Percentiles rank a stretch among this genome's conserved stretches.
Conservation (phyloP, 2,888 invertebrate genomes). For the Brachypalpus laphriformis region DNA sequence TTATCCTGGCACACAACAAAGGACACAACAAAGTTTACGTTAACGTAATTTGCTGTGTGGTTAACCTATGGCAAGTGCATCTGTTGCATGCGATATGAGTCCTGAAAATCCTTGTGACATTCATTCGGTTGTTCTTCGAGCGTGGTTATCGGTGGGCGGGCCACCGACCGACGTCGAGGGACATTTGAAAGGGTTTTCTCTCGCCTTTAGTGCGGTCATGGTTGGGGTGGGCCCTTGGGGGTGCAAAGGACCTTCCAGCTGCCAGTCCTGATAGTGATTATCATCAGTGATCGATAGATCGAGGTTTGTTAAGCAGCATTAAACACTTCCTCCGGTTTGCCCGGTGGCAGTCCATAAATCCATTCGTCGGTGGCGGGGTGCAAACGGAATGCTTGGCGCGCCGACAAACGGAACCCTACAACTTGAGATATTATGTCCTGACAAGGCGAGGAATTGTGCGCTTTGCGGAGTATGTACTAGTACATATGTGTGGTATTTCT, state of each 20-base stretch:
- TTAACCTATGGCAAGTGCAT: slow-evolving; percentile 74
- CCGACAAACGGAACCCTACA: slow-evolving; percentile 67
- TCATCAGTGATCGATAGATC: slow-evolving; percentile 71
- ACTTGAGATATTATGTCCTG: slow-evolving; percentile 73
- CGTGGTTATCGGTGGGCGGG: slow-evolving; percentile 7
- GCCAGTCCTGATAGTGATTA: slow-evolving; percentile 54
- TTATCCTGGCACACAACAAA: slow-evolving; percentile 66
- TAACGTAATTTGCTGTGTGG: slow-evolving; percentile 74
- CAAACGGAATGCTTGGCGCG: slow-evolving; percentile 52
- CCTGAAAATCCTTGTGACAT: slow-evolving; percentile 63
- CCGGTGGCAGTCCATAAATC: slow-evolving; percentile 71
- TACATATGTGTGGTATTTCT: slow-evolving; percentile 70
- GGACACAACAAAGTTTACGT: slow-evolving; percentile 71
- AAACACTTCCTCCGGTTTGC: slow-evolving; percentile 70
- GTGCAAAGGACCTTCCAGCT: slow-evolving; percentile 29
- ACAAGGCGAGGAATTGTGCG: slow-evolving; percentile 61
- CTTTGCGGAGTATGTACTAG: slow-evolving; percentile 32
- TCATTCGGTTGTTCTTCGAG: slow-evolving; percentile 55
- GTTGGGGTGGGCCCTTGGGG: neutral
- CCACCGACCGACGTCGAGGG: neutral
- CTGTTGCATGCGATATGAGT: slow-evolving; percentile 74
- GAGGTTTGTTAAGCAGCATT: slow-evolving; percentile 72
- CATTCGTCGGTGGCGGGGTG: slow-evolving; percentile 53
- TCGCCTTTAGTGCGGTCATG: neutral
- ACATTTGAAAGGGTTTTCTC: slow-evolving; percentile 22